Evolutionary conservation across 2,797 vertebrate species (phyloP).

Genomic region (Loriculus beryllinus): DNA sequence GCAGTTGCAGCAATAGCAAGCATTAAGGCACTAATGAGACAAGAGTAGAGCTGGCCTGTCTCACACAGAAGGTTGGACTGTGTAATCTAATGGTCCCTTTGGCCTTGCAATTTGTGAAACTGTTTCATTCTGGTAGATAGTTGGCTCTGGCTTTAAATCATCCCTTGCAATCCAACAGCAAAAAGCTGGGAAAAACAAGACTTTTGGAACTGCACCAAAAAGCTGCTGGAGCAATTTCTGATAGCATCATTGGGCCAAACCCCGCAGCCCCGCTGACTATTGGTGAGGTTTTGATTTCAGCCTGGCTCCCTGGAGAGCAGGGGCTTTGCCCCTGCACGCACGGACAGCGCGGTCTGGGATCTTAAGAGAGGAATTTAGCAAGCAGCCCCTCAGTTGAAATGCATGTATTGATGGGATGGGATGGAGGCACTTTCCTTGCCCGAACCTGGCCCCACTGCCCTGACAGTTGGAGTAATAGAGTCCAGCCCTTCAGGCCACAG

Average conservation of each 20-base stretch:
- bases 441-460: neutral
- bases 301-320: neutral
- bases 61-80: neutral
- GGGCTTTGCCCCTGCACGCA: neutral
- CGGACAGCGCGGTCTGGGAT: neutral
- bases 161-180: constrained; percentile 40
- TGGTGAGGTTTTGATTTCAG: neutral
- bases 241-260: neutral
- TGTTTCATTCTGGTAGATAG: constrained; percentile 46
- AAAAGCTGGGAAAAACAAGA: constrained; percentile 34
- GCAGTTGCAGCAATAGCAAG: neutral
- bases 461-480: neutral
- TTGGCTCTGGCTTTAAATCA: constrained; percentile 47
- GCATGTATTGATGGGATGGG: neutral
- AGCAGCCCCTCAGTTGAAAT: neutral
- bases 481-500: neutral
- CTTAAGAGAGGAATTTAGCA: accelerated
- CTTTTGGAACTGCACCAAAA: constrained; percentile 19
- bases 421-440: neutral
- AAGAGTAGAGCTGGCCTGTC: constrained; percentile 5
- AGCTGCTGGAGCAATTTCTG: constrained; percentile 16
- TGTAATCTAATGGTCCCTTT: constrained; percentile 35
- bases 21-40: constrained; percentile 28
- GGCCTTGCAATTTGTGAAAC: constrained; percentile 40
- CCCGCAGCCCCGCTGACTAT: neutral